A percentile compares a stretch with the other conserved stretches of the same genome.
phyloP scores from a whole-genome alignment of 2,888 invertebrate genomes.

The Tribolium freemani region DNA sequence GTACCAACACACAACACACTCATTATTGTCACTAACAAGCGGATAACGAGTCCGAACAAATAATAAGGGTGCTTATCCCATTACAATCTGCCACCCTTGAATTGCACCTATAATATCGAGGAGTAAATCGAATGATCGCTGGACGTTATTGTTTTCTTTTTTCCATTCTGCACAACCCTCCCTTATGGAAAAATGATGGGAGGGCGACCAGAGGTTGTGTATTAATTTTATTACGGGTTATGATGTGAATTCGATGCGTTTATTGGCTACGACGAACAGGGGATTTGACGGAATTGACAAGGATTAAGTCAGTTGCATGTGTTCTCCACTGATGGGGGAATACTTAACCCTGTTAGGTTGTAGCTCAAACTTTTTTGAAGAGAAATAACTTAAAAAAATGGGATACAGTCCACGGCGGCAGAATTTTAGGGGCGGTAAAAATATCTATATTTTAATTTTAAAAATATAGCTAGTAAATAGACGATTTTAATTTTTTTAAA shows the following conservation, averaged over 20 bases:
- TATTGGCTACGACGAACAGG: background rate
- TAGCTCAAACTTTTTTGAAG: too few species aligned
- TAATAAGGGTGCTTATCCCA: constrained; percentile 45
- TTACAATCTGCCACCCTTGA: constrained; percentile 41
- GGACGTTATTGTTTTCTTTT: constrained; percentile 28
- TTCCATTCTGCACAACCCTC: constrained; percentile 24
- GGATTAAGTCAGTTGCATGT: background rate
- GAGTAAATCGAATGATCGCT: constrained; percentile 36
- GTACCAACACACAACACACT: constrained; percentile 9
- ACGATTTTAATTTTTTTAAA: too few species aligned
- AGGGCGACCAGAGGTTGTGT: constrained; percentile 3
- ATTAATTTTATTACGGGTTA: constrained; percentile 29
- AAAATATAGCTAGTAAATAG: too few species aligned
- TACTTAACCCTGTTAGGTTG: too few species aligned
- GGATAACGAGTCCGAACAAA: constrained; percentile 40
- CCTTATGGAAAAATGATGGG: constrained; percentile 6
- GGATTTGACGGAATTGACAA: background rate
- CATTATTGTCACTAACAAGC: constrained; percentile 41
- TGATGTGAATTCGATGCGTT: constrained; percentile 3
- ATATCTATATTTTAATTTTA: too few species aligned
- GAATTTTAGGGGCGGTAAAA: too few species aligned
- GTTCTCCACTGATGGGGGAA: too few species aligned
- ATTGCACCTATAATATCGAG: constrained; percentile 25
- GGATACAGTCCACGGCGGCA: too few species aligned
- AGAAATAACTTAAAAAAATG: too few species aligned